A percentile compares a stretch with the other conserved stretches of the same genome.
Evolutionary conservation across 2,797 vertebrate species (phyloP).

Genomic region (Lepus oiostolus): DNA sequence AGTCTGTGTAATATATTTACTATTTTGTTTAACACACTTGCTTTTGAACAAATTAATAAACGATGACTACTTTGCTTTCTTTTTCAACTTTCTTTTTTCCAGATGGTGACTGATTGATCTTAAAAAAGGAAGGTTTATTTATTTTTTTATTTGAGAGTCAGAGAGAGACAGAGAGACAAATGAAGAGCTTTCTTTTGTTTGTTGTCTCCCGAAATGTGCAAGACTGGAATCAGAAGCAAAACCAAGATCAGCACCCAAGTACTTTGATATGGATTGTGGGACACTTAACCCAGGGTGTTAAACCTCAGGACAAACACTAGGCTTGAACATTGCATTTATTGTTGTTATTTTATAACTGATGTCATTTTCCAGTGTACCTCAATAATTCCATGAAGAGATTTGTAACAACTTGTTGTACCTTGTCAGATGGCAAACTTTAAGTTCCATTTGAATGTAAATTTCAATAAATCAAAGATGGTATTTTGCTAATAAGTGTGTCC

Average conservation of each 20-base stretch:
- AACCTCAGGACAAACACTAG: no score
- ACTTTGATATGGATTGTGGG: no score
- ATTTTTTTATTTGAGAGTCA: no score
- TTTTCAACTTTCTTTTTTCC: neutral
- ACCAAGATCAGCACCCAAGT: no score
- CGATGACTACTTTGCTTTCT: conserved; percentile 4
- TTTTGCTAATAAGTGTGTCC: conserved; percentile 6
- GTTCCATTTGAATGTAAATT: conserved; percentile 16
- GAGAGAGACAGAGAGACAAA: no score
- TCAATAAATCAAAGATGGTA: conserved; percentile 33
- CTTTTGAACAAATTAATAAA: neutral
- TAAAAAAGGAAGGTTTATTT: neutral
- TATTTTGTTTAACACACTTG: conserved; percentile 5
- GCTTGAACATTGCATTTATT: neutral
- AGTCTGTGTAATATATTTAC: neutral
- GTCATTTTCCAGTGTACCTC: neutral
- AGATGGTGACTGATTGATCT: conserved; percentile 11
- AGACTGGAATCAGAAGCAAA: no score
- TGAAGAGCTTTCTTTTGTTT: no score
- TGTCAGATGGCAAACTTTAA: conserved; percentile 45
- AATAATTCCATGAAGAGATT: conserved; percentile 20
- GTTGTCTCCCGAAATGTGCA: no score
- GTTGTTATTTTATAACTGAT: conserved; percentile 20
- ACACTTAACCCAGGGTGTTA: no score
- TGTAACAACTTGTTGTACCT: conserved; percentile 10